Evolutionary conservation across 2,888 invertebrate species (phyloP), one percentile per base, ranked within the genome.

Genomic region (Ectemnius lituratus): DNA sequence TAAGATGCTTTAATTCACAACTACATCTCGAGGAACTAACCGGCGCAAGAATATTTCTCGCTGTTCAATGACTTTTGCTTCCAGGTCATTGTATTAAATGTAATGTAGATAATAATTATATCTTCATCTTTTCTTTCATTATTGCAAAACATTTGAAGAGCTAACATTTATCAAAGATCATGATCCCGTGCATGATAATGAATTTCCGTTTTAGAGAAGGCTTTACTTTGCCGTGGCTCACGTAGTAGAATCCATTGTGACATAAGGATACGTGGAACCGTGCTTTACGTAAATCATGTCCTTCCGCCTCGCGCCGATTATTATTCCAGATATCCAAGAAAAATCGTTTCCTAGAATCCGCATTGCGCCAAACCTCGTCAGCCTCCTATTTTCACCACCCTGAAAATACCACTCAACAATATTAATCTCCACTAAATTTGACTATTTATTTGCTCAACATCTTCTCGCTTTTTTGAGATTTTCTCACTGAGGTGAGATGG

Each of bases 281-380:
- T 62, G 52, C 13, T 18, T 83, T 75, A 72, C 73, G 70, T 75
- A 76, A 83, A 79, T 73, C 72, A 23, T 65, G 62, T 60, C 67
- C 73, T 75, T 78, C 59, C 74, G 28, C 60, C 59, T 28, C 66
- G 23, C 70, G 28, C 8, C 45, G 64, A 20, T 68, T 58, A 46
- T 63, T 70, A 58, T 61, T 52, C 62, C 56, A 4, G 62, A 62
- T 37, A 37, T 68, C 65, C 64, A 11, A 49, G 47, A 63, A 64
- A 70, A 62, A 71, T 76, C 66, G 14, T 69, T 66, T 58, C 46
- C 56, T 46, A 3, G 66, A 47, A 66, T 68, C 47, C 52, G 62
- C 28, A 63, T 76, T 67, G 70, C 37, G 58, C 67, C 20, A 47
- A 46, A 58, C 61, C 60, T 56, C 59, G 66, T 27, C 23, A 23